Evolutionary conservation across 2,797 vertebrate genomes (phyloP).

Genomic region (Hyperoplus lanceolatus): DNA sequence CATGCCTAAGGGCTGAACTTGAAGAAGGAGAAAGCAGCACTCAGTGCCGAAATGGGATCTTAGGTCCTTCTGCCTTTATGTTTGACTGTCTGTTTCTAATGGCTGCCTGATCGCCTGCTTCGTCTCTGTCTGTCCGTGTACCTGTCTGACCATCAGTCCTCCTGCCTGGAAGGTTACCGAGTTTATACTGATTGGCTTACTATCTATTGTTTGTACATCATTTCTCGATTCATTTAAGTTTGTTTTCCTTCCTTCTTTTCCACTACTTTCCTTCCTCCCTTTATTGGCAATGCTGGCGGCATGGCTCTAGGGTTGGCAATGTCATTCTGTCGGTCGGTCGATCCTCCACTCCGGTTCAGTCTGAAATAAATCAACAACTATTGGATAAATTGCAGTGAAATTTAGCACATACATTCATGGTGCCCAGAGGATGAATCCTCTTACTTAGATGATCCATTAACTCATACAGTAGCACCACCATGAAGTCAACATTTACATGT

Average conservation of each 20-base stretch:
- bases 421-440: not conserved
- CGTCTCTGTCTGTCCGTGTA: slow-evolving; percentile 27
- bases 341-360: slow-evolving; percentile 1
- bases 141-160: slow-evolving; percentile 26
- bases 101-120: slow-evolving; percentile 25
- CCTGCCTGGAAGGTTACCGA: slow-evolving; percentile 1
- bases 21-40: slow-evolving; percentile 65
- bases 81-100: slow-evolving; percentile 56
- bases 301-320: not conserved
- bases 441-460: not conserved
- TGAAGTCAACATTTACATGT: not conserved
- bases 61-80: slow-evolving; percentile 71
- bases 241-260: not conserved
- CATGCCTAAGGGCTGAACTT: slow-evolving; percentile 75
- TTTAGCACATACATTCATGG: not conserved
- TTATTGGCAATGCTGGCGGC: not conserved
- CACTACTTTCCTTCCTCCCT: not conserved
- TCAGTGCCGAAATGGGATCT: slow-evolving; percentile 64
- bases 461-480: not conserved
- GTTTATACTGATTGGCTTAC: not conserved
- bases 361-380: slow-evolving; percentile 14
- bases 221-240: slow-evolving; percentile 16
- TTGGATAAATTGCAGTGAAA: not conserved
- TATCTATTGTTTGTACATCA: not conserved
- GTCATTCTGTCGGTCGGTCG: slow-evolving; percentile 6